Base-by-base conservation (phyloP, 2,113 vertebrate species). In the Podarcis cretensis region DNA sequence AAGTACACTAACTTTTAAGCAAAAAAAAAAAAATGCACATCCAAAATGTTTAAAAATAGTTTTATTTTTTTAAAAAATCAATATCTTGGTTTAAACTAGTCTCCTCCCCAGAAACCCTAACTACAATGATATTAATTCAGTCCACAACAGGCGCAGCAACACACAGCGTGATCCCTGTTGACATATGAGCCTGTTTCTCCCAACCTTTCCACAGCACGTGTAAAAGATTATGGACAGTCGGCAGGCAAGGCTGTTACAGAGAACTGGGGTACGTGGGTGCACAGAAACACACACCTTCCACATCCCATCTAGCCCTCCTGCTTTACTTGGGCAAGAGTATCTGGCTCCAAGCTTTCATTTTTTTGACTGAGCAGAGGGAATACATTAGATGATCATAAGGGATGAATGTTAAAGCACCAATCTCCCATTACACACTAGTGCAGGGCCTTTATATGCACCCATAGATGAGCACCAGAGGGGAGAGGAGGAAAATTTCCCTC, bases 1-100 rank as follows among this genome's bases (percentile, higher is more conserved):
- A 14, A 75, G 23, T 0, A 6, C 40, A 40, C 81, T 89, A 27
- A 40, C 86, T 89, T 89, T 91, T 63, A 83, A 75, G 16, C 63
- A 14, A 13, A 73, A 23, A 71, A 48, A 8, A 48, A 48, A 48
- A 78, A 84, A 81, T 13, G 3, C 0, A 85, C 54, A 80, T 68
- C 63, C 86, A 66, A 43, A 5, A 85, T 32, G 35, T 93, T 91
- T 90, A 71, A 83, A 87, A 94, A 78, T 25, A 87, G 85, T 16
- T 40, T 86, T 14, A 0, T 66, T 57, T 65, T 75, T 87, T 48
- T 1, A 48, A 90, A 90, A 81, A 90, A 88, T 65, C 80, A 86
- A 76, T 32, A 43, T 1, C n/a, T 43, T 68, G 77, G 43, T 77
- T 80, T 65, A 69, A 88, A 79, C 0, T 78, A 75, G 66, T 78